Evolutionary conservation across 2,888 invertebrate genomes (phyloP).

Genomic region (Horisme vitalbata): DNA sequence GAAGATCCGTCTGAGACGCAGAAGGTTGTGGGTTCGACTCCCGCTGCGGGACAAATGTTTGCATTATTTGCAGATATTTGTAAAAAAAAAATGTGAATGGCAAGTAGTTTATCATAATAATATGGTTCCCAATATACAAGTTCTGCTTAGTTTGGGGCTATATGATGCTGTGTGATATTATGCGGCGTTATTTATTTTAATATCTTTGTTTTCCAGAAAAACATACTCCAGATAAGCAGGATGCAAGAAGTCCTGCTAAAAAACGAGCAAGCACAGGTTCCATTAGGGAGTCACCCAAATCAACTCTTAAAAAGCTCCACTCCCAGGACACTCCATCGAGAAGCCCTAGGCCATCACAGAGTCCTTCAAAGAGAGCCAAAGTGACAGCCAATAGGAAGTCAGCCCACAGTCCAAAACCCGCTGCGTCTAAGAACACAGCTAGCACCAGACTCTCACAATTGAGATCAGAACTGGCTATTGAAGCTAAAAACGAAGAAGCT

Average conservation of each 20-base stretch:
- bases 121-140: too few species aligned
- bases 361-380: conserved; percentile 10
- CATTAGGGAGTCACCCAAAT: conserved; percentile 9
- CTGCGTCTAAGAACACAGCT: conserved; percentile 56
- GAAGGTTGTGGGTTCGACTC: too few species aligned
- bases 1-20: too few species aligned
- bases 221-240: conserved; percentile 39
- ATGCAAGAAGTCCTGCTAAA: conserved; percentile 37
- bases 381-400: background rate
- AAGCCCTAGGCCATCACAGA: conserved; percentile 9
- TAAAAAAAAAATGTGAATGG: too few species aligned
- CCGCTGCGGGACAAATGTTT: too few species aligned
- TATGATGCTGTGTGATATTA: too few species aligned
- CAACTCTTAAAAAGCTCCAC: background rate
- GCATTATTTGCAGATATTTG: too few species aligned
- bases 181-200: too few species aligned
- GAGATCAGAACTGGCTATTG: conserved; percentile 50
- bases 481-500: conserved; percentile 41
- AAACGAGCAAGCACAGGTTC: conserved; percentile 25
- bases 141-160: too few species aligned
- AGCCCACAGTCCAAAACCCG: conserved; percentile 28
- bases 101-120: too few species aligned
- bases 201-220: conserved; percentile 11
- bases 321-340: background rate
- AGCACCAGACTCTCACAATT: conserved; percentile 56